phyloP scores from a whole-genome alignment of 2,113 vertebrate genomes.

The Turdus rufiventris region DNA sequence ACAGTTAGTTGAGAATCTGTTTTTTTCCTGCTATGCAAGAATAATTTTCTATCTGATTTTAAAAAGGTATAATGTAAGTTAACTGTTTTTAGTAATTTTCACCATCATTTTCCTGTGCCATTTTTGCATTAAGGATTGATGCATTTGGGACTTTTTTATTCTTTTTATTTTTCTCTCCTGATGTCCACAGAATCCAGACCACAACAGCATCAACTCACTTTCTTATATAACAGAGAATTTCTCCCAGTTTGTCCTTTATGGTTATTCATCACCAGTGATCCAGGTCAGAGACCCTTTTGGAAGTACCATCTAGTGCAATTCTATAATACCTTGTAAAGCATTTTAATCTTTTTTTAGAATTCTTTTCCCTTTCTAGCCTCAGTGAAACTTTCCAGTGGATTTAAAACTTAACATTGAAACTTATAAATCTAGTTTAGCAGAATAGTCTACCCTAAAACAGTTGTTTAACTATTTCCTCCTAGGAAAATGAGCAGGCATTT shows the following conservation, averaged over 20 bases:
- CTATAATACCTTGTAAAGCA: neutral
- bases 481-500: neutral
- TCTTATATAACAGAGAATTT: neutral
- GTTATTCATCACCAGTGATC: neutral
- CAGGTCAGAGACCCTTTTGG: neutral
- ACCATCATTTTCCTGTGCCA: neutral
- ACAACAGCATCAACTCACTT: neutral
- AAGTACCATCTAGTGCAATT: neutral
- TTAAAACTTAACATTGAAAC: neutral
- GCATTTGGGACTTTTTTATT: neutral
- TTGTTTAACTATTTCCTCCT: neutral
- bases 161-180: too few relatives aligned
- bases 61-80: neutral
- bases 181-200: neutral
- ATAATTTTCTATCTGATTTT: neutral
- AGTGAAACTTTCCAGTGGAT: neutral
- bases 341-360: neutral
- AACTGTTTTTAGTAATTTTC: neutral
- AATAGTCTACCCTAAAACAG: neutral
- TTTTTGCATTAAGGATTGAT: neutral
- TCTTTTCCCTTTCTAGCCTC: neutral
- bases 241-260: neutral
- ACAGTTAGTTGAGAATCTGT: neutral
- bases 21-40: neutral
- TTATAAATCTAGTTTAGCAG: neutral